A percentile compares a stretch with the other conserved stretches of the same genome.
Evolutionary conservation across 1,140 invertebrate genomes (phyloP).

Genomic region (Drosophila murphyi): DNA sequence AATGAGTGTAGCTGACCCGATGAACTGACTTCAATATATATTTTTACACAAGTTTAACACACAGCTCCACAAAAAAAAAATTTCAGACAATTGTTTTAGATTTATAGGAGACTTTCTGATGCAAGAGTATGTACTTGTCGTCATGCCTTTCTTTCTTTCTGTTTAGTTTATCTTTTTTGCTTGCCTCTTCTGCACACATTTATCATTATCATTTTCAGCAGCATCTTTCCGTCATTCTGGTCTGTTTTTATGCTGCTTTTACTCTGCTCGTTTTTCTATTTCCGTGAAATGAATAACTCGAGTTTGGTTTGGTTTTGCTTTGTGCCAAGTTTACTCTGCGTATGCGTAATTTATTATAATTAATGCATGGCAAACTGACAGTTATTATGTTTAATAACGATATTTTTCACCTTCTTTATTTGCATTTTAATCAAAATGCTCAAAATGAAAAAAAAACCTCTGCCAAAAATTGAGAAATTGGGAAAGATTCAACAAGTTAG

Average conservation of each 20-base stretch:
- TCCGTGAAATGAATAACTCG: slow-evolving; percentile 45
- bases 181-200: slow-evolving; percentile 41
- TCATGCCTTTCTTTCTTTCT: too few relatives aligned
- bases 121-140: neutral
- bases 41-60: too few relatives aligned
- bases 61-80: too few relatives aligned
- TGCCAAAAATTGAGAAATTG: slow-evolving; percentile 36
- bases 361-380: slow-evolving; percentile 65
- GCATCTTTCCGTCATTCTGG: slow-evolving; percentile 38
- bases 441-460: slow-evolving; percentile 37
- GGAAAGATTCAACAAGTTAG: slow-evolving; percentile 30
- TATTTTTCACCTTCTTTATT: slow-evolving; percentile 49
- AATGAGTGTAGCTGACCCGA: too few relatives aligned
- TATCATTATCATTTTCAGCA: slow-evolving; percentile 74
- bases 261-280: slow-evolving; percentile 52
- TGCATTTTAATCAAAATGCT: slow-evolving; percentile 65
- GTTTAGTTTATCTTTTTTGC: slow-evolving; percentile 9
- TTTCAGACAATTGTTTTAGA: too few relatives aligned
- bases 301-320: slow-evolving; percentile 17
- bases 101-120: too few relatives aligned
- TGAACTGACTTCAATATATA: too few relatives aligned
- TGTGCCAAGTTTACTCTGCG: slow-evolving; percentile 34
- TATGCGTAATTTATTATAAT: slow-evolving; percentile 71
- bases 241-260: slow-evolving; percentile 38
- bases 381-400: slow-evolving; percentile 73